Evolutionary conservation across 2,888 invertebrate species (phyloP).

Genomic region (Caenorhabditis parvicauda): DNA sequence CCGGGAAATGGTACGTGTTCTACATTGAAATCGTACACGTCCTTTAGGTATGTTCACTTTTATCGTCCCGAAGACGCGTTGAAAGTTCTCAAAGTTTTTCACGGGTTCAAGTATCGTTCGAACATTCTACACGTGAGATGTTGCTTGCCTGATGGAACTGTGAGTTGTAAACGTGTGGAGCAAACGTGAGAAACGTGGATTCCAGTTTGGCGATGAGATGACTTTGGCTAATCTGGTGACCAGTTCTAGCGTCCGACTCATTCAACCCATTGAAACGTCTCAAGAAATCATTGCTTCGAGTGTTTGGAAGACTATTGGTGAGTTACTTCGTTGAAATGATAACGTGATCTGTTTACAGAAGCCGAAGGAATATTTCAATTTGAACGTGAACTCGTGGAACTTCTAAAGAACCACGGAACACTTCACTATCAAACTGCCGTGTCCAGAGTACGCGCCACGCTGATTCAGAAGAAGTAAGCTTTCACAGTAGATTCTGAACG

Average conservation of each 20-base stretch:
- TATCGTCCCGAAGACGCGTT: slow-evolving; percentile 32
- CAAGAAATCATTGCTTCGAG: no score
- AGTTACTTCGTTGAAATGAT: no score
- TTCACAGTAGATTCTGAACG: no score
- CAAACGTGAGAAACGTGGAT: background rate
- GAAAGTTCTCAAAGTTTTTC: slow-evolving; percentile 18
- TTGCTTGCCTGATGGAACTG: slow-evolving; percentile 30
- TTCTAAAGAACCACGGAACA: slow-evolving; percentile 9
- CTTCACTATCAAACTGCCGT: slow-evolving; percentile 14
- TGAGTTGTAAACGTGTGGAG: background rate
- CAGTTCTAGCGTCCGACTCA: no score
- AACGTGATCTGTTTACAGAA: no score
- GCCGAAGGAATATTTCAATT: slow-evolving; percentile 11
- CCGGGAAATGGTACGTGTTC: slow-evolving; percentile 17
- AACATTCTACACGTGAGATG: slow-evolving; percentile 18
- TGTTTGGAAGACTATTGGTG: no score
- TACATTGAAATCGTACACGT: background rate
- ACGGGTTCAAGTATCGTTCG: slow-evolving; percentile 18
- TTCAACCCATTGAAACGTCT: no score
- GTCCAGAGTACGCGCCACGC: background rate
- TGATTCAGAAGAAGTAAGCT: slow-evolving; percentile 3
- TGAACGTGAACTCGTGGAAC: slow-evolving; percentile 9
- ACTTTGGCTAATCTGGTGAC: slow-evolving; percentile 18
- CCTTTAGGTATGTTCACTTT: slow-evolving; percentile 15
- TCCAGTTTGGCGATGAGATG: slow-evolving; percentile 22